Conservation (phyloP, 2,797 vertebrate genomes). For the Pangasius mekongensis region DNA sequence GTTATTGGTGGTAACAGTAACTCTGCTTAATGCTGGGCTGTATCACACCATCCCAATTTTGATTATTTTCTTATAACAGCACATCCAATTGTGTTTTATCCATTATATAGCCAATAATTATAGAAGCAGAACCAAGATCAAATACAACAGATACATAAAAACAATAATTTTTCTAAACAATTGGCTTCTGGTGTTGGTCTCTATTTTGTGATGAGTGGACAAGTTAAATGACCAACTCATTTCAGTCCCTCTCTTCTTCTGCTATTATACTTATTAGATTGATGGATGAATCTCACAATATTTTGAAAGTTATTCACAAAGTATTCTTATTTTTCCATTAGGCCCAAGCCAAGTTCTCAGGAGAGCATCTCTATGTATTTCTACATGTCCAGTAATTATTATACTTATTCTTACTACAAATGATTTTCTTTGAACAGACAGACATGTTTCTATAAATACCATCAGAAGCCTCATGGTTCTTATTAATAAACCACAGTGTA, state of each 20-base stretch:
- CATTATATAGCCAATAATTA: neutral
- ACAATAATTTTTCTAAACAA: neutral
- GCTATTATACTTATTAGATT: slow-evolving; percentile 9
- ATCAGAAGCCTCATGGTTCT: slow-evolving; percentile 9
- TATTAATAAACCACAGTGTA: slow-evolving; percentile 10
- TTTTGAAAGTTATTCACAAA: neutral
- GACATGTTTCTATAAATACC: slow-evolving; percentile 22
- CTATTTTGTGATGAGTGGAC: neutral
- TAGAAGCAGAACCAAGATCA: neutral
- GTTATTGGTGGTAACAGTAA: neutral
- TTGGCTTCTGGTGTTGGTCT: neutral
- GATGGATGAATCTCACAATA: neutral
- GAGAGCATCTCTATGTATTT: neutral
- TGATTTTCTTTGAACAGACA: slow-evolving; percentile 6
- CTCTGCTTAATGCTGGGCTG: neutral
- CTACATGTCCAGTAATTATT: neutral
- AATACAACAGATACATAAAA: neutral
- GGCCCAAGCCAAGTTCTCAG: neutral
- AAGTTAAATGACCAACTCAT: neutral
- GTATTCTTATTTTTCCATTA: neutral
- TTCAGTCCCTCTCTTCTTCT: slow-evolving; percentile 3
- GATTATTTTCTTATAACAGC: neutral
- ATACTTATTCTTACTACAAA: neutral
- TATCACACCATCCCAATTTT: neutral
- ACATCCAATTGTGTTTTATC: neutral